Conservation (phyloP, 2,113 vertebrate genomes). For the Oenanthe melanoleuca region DNA sequence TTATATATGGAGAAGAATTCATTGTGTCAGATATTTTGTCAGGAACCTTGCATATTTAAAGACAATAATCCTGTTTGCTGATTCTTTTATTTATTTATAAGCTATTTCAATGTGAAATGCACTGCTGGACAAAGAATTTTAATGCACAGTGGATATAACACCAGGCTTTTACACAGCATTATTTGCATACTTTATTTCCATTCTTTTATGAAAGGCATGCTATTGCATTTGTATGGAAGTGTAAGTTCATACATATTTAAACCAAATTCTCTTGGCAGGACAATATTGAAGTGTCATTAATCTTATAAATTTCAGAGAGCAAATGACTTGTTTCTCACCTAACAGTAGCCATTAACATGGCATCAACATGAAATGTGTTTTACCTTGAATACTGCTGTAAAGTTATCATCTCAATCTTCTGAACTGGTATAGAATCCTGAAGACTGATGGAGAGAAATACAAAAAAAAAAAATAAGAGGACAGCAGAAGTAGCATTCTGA, state of each 20-base stretch:
- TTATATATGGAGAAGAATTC: background rate
- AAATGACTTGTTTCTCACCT: background rate
- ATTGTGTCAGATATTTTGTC: background rate
- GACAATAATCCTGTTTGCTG: background rate
- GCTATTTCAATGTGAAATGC: background rate
- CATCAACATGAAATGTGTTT: background rate
- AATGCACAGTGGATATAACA: background rate
- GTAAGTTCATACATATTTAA: slow-evolving; percentile 24
- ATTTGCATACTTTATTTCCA: background rate
- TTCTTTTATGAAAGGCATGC: background rate
- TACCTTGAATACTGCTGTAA: background rate
- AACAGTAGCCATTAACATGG: background rate
- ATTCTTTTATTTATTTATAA: slow-evolving; percentile 11
- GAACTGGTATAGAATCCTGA: background rate
- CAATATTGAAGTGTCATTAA: background rate
- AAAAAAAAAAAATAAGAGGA: background rate
- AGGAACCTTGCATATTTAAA: background rate
- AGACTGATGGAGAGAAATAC: background rate
- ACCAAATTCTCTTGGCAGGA: background rate
- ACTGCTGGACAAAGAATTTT: background rate
- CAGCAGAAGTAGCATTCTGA: background rate
- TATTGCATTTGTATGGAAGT: background rate
- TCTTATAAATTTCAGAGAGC: background rate
- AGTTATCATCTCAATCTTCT: background rate
- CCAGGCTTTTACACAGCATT: background rate